A percentile compares a stretch with the other conserved stretches of the same genome.
phyloP scores from a whole-genome alignment of 2,113 vertebrate species.

The Galeopterus variegatus region DNA sequence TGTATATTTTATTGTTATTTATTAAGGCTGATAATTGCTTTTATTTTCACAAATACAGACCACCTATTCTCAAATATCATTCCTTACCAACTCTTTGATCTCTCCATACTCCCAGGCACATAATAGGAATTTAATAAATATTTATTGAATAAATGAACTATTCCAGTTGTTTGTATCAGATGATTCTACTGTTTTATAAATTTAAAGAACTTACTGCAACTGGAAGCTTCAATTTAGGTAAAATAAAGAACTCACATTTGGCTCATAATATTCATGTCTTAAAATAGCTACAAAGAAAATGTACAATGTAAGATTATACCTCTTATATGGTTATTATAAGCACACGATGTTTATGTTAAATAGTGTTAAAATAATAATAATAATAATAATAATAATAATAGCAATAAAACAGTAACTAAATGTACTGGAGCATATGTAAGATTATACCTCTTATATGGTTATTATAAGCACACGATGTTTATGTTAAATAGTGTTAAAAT shows the following conservation, averaged over 20 bases:
- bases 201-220: conserved; percentile 33
- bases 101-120: not conserved
- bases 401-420: not conserved
- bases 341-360: not conserved
- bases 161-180: conserved; percentile 37
- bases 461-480: not conserved
- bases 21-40: conserved; percentile 21
- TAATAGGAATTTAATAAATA: conserved; percentile 41
- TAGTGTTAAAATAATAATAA: not conserved
- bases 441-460: not conserved
- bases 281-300: conserved; percentile 71
- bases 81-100: not conserved
- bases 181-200: conserved; percentile 46
- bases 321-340: not conserved
- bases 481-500: not conserved
- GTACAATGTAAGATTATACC: conserved; percentile 35
- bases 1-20: not conserved
- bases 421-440: not conserved
- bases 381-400: not conserved
- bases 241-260: conserved; percentile 62
- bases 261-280: conserved; percentile 61
- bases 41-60: conserved; percentile 17
- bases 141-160: conserved; percentile 65
- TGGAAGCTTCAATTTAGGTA: conserved; percentile 64
- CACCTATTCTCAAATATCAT: conserved; percentile 23